Percentiles rank a stretch among this genome's conserved stretches.
phyloP scores from a whole-genome alignment of 2,113 vertebrate species.

The Xyrauchen texanus region DNA sequence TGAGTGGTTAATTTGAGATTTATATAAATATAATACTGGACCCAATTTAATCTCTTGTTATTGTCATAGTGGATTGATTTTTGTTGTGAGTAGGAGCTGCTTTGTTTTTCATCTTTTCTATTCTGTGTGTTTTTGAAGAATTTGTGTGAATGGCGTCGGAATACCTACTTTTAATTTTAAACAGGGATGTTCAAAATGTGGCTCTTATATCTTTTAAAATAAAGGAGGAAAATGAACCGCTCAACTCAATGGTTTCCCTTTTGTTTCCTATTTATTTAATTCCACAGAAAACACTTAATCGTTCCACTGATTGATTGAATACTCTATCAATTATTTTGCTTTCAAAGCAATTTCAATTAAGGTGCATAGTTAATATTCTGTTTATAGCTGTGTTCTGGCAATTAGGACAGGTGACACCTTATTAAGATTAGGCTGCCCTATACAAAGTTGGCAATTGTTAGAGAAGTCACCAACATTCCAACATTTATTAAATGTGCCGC shows the following conservation, averaged over 20 bases:
- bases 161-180: constrained; percentile 9
- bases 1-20: neutral
- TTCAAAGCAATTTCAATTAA: neutral
- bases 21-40: neutral
- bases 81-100: neutral
- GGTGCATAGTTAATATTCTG: neutral
- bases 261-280: neutral
- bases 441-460: no score
- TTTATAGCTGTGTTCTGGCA: no score
- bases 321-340: no score
- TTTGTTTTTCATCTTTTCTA: neutral
- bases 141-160: constrained; percentile 13
- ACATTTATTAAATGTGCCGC: no score
- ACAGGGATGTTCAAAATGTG: neutral
- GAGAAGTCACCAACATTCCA: no score
- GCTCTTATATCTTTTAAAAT: constrained; percentile 20
- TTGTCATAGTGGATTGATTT: constrained; percentile 24
- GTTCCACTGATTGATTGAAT: no score
- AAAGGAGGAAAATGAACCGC: constrained; percentile 4
- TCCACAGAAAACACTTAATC: no score
- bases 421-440: no score
- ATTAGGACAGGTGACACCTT: no score
- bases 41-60: neutral
- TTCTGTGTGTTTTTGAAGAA: constrained; percentile 13
- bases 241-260: neutral